Evolutionary conservation across 2,797 vertebrate genomes (phyloP).

Genomic region (Pagetopsis macropterus): DNA sequence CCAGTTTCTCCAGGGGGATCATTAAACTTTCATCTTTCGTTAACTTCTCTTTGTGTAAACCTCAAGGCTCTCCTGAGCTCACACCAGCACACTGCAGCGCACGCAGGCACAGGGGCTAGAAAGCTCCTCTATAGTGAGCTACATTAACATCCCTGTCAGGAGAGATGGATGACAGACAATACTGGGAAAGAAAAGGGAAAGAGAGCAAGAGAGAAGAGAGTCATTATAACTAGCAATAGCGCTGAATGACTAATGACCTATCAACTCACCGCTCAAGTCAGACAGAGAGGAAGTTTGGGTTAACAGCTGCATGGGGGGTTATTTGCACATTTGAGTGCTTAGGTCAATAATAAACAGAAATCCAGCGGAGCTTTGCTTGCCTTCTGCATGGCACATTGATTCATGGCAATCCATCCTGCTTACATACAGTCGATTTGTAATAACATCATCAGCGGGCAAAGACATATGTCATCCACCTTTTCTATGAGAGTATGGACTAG

Average conservation of each 20-base stretch:
- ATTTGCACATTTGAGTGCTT: slow-evolving; percentile 60
- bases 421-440: slow-evolving; percentile 68
- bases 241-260: slow-evolving; percentile 64
- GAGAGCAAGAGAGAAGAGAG: slow-evolving; percentile 11
- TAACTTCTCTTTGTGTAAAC: slow-evolving; percentile 63
- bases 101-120: slow-evolving; percentile 29
- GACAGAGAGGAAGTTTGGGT: slow-evolving; percentile 54
- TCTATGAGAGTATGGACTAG: slow-evolving; percentile 38
- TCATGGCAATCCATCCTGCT: slow-evolving; percentile 53
- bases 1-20: slow-evolving; percentile 65
- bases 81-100: slow-evolving; percentile 23
- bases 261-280: slow-evolving; percentile 57
- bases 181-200: slow-evolving; percentile 20
- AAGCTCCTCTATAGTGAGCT: slow-evolving; percentile 28
- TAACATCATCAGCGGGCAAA: slow-evolving; percentile 65
- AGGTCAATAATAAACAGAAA: slow-evolving; percentile 45
- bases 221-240: slow-evolving; percentile 47
- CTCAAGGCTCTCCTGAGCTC: slow-evolving; percentile 57
- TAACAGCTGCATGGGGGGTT: slow-evolving; percentile 43
- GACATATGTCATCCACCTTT: slow-evolving; percentile 49
- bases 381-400: slow-evolving; percentile 68
- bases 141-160: slow-evolving; percentile 46
- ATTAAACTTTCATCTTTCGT: slow-evolving; percentile 70
- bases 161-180: slow-evolving; percentile 42
- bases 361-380: slow-evolving; percentile 29